Evolutionary conservation across 2,888 invertebrate species (phyloP).

Genomic region (Hirtodrosophila histrioides): DNA sequence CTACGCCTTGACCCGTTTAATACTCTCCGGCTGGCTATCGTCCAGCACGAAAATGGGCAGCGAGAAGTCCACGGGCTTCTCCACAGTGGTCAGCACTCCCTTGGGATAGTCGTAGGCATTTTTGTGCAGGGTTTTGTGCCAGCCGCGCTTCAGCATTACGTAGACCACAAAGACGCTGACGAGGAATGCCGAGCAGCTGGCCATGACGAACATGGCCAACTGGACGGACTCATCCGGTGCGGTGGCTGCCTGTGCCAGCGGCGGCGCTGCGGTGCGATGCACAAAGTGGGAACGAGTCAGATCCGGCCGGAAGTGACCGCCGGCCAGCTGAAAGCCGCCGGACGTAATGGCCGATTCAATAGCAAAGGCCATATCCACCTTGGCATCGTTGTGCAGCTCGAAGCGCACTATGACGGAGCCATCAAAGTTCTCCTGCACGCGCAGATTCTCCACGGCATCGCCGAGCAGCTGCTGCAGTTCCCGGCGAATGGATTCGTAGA

Average conservation of each 20-base stretch:
- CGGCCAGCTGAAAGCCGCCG: constrained; percentile 76
- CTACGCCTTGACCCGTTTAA: constrained; percentile 67
- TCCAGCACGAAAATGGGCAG: constrained; percentile 84
- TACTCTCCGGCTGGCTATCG: constrained; percentile 67
- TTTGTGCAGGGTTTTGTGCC: constrained; percentile 72
- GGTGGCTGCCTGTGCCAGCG: constrained; percentile 76
- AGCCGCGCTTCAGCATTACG: constrained; percentile 89
- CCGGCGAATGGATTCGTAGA: constrained; percentile 84
- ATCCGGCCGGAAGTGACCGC: constrained; percentile 86
- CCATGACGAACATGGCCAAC: constrained; percentile 90
- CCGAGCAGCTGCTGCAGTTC: constrained; percentile 84
- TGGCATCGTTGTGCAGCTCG: constrained; percentile 89
- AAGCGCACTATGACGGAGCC: constrained; percentile 86
- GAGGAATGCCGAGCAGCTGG: constrained; percentile 91
- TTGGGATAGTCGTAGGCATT: constrained; percentile 60
- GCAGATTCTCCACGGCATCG: constrained; percentile 85
- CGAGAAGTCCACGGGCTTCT: constrained; percentile 82
- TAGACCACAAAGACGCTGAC: constrained; percentile 91
- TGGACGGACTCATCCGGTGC: constrained; percentile 87
- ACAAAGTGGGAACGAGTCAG: constrained; percentile 88
- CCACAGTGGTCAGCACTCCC: constrained; percentile 40
- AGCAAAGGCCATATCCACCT: constrained; percentile 91
- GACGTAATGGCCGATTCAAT: constrained; percentile 90
- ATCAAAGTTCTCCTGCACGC: constrained; percentile 85
- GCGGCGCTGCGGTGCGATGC: constrained; percentile 83